A percentile compares a stretch with the other conserved stretches of the same genome.
Evolutionary conservation across 2,797 vertebrate species (phyloP).

Genomic region (Anguilla anguilla): DNA sequence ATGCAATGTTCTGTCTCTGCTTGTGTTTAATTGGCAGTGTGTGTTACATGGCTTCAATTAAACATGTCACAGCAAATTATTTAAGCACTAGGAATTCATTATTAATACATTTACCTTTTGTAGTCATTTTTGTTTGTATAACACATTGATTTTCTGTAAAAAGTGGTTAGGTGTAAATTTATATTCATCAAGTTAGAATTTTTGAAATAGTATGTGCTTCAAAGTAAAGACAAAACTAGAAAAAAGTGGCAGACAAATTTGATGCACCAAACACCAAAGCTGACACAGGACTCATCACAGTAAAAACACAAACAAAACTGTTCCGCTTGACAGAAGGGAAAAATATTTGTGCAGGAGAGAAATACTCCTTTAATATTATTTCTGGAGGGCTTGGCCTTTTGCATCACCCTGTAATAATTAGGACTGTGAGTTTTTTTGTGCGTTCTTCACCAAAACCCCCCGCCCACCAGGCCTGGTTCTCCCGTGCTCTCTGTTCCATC

Average conservation of each 20-base stretch:
- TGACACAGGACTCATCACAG: not conserved
- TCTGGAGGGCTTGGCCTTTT: not conserved
- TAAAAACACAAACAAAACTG: not conserved
- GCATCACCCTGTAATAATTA: not conserved
- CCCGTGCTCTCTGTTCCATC: not conserved
- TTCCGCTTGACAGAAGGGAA: not conserved
- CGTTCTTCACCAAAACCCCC: not conserved
- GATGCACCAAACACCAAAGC: not conserved
- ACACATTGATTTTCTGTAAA: conserved; percentile 5
- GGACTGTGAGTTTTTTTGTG: not conserved
- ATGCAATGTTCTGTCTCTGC: conserved; percentile 47
- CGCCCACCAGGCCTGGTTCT: not conserved
- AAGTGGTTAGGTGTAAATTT: not conserved
- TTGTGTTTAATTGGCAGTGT: conserved; percentile 50
- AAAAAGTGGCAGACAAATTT: not conserved
- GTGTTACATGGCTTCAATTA: conserved; percentile 49
- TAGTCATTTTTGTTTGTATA: conserved; percentile 16
- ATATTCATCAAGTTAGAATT: not conserved
- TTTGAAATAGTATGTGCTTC: not conserved
- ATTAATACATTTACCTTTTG: conserved; percentile 32
- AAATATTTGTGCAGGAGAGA: not conserved
- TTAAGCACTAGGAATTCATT: conserved; percentile 49
- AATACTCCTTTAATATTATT: not conserved
- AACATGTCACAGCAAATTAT: conserved; percentile 48
- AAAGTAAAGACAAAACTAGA: not conserved